These are phyloP conservation scores for Meteorus cinctellus DNA, from an alignment of 2,888 invertebrate species.

Conservation along the genomic window DNA sequence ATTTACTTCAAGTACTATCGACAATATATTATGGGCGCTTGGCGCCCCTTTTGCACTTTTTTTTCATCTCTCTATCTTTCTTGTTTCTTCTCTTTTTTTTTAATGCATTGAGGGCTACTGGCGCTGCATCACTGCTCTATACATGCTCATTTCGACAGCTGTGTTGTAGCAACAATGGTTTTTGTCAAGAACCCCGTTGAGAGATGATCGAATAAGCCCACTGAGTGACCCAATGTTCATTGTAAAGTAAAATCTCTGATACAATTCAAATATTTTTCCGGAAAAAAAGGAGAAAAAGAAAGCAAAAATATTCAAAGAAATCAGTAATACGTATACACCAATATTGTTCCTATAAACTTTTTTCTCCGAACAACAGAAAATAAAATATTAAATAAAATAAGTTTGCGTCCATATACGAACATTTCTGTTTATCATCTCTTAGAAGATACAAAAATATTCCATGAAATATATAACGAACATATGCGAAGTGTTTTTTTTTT, in stretches of 20 bases:
- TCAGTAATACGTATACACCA: not conserved
- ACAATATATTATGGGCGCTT: conserved; percentile 19
- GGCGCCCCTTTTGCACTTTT: conserved; percentile 9
- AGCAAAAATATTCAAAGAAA: not conserved
- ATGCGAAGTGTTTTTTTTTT: no score
- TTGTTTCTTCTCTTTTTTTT: not conserved
- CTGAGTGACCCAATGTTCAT: conserved; percentile 52
- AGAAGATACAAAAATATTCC: no score
- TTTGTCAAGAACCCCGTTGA: conserved; percentile 52
- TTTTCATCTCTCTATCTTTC: not conserved
- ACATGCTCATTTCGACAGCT: conserved; percentile 67
- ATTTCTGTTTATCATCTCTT: no score
- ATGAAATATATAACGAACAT: no score
- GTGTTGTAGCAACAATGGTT: conserved; percentile 72
- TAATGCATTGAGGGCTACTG: conserved; percentile 2
- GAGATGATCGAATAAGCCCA: conserved; percentile 51
- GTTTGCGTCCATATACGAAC: not conserved
- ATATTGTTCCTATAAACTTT: not conserved
- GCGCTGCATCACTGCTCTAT: conserved; percentile 11
- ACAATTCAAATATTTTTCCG: not conserved
- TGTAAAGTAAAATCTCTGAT: conserved; percentile 11
- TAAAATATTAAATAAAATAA: not conserved
- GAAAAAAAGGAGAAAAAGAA: not conserved
- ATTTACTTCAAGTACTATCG: conserved; percentile 10
- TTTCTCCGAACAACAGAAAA: not conserved